These are phyloP conservation scores for Drosophila formosana DNA, from an alignment of 2,888 invertebrate species.

Conservation along the genomic window DNA sequence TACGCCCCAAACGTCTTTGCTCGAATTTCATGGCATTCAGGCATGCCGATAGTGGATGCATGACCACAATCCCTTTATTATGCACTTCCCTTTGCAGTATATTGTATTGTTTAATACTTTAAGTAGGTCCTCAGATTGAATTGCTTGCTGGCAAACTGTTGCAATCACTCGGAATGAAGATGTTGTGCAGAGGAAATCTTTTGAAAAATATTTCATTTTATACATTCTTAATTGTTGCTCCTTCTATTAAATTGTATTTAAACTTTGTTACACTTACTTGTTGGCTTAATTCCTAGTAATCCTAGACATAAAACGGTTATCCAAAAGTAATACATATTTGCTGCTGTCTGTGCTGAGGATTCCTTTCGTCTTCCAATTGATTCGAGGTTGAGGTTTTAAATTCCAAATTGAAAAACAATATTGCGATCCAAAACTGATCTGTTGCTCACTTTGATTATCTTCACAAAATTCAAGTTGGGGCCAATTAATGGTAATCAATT, in stretches of 20 bases:
- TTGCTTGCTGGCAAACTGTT: neutral
- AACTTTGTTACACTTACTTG: slow-evolving; percentile 77
- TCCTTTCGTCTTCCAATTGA: slow-evolving; percentile 11
- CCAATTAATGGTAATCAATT: slow-evolving; percentile 21
- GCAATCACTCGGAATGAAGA: neutral
- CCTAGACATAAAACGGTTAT: slow-evolving; percentile 84
- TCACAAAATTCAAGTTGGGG: slow-evolving; percentile 59
- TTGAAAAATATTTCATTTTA: too few relatives aligned
- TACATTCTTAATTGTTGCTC: too few relatives aligned
- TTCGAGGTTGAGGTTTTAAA: slow-evolving; percentile 23
- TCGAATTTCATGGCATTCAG: neutral
- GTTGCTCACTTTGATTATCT: slow-evolving; percentile 62
- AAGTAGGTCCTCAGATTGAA: neutral
- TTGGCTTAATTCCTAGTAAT: slow-evolving; percentile 82
- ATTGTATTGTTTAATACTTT: neutral
- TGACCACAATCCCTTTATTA: slow-evolving; percentile 2
- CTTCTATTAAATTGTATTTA: too few relatives aligned
- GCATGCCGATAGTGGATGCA: neutral
- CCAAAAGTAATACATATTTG: slow-evolving; percentile 83
- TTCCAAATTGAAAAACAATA: slow-evolving; percentile 25
- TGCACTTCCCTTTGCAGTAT: neutral
- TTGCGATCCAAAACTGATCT: slow-evolving; percentile 22
- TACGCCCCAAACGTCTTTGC: neutral
- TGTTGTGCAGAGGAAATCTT: too few relatives aligned
- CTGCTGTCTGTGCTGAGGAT: slow-evolving; percentile 36